Percentiles rank a stretch among this genome's conserved stretches.
Evolutionary conservation across 2,888 invertebrate genomes (phyloP).

Genomic region (Erynnis tages): DNA sequence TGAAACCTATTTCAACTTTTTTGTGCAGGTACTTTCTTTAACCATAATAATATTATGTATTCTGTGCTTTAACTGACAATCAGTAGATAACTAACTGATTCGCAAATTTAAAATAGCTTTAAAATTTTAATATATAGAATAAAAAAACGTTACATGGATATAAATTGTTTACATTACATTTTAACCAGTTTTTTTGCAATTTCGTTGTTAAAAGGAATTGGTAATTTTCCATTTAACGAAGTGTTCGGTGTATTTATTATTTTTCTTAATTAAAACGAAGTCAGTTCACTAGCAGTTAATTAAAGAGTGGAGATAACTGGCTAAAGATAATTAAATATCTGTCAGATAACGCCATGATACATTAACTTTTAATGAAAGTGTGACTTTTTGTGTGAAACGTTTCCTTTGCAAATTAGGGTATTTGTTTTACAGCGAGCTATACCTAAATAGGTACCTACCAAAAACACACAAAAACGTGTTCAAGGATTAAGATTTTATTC

Average conservation of each 20-base stretch:
- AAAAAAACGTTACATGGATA: neutral
- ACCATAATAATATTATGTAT: no score
- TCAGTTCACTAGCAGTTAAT: slow-evolving; percentile 25
- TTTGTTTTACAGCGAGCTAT: neutral
- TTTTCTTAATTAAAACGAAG: slow-evolving; percentile 27
- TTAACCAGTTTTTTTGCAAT: slow-evolving; percentile 9
- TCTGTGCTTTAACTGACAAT: no score
- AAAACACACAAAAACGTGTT: no score
- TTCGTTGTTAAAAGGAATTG: slow-evolving; percentile 10
- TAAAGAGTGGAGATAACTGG: slow-evolving; percentile 24
- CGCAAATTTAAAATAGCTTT: no score
- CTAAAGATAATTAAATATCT: slow-evolving; percentile 26
- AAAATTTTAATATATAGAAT: neutral
- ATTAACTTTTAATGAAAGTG: slow-evolving; percentile 26
- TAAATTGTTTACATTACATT: slow-evolving; percentile 1
- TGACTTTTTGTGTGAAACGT: slow-evolving; percentile 17
- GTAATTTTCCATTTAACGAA: slow-evolving; percentile 20
- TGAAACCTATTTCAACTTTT: no score
- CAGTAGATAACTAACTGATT: no score
- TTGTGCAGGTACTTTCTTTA: no score
- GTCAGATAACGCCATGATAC: slow-evolving; percentile 28
- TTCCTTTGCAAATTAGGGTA: neutral
- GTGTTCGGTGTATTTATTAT: slow-evolving; percentile 22
- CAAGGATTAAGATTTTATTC: no score
- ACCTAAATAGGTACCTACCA: neutral